Conservation (phyloP, 2,888 invertebrate species). For the Taenaris catops region DNA sequence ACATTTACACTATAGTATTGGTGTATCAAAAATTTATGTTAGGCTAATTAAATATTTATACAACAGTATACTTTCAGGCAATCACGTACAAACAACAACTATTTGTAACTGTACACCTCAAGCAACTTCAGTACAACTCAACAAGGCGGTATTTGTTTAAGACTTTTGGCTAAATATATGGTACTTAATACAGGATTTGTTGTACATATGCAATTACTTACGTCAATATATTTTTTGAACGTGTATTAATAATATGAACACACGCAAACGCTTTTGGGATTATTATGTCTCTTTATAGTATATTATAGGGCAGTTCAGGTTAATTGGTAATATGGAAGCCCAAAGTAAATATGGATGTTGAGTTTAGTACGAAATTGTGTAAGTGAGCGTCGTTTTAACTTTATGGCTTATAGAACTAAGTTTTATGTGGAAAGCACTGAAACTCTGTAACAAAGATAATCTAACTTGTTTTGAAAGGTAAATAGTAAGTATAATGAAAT, state of each 20-base stretch:
- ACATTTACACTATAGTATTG: too few relatives aligned
- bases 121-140: slow-evolving; percentile 50
- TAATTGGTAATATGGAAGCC: slow-evolving; percentile 21
- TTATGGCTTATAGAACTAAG: slow-evolving; percentile 16
- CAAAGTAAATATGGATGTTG: slow-evolving; percentile 21
- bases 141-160: slow-evolving; percentile 57
- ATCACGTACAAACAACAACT: slow-evolving; percentile 52
- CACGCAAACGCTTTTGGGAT: slow-evolving; percentile 1
- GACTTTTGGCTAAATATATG: slow-evolving; percentile 4
- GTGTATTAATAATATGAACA: not conserved
- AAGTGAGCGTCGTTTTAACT: slow-evolving; percentile 19
- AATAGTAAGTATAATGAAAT: slow-evolving; percentile 14
- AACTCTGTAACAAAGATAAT: slow-evolving; percentile 12
- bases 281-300: slow-evolving; percentile 15
- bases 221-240: too few relatives aligned
- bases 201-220: too few relatives aligned
- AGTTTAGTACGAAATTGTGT: slow-evolving; percentile 18
- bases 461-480: slow-evolving; percentile 18
- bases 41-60: slow-evolving; percentile 11
- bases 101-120: slow-evolving; percentile 38
- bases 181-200: slow-evolving; percentile 21
- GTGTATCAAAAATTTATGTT: slow-evolving; percentile 1
- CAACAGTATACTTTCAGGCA: slow-evolving; percentile 52
- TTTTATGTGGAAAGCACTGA: slow-evolving; percentile 2
- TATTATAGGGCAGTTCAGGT: slow-evolving; percentile 16